Percentiles rank a stretch among this genome's conserved stretches.
Conservation (phyloP, 2,888 invertebrate species). For the Erynnis tages region DNA sequence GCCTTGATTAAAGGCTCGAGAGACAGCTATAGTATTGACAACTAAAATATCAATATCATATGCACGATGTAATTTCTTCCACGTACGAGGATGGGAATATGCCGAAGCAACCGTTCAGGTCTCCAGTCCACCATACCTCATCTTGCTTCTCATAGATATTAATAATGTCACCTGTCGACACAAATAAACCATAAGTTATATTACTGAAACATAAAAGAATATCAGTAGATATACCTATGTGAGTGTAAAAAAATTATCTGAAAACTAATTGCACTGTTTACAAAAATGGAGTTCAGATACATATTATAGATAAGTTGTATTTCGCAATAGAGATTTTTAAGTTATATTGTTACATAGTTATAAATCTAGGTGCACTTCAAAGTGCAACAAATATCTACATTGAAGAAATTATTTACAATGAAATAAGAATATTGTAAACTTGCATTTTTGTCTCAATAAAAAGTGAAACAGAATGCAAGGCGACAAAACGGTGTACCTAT, state of each 20-base stretch:
- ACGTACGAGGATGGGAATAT: slow-evolving; percentile 98
- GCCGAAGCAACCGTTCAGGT: slow-evolving; percentile 91
- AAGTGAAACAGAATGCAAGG: slow-evolving; percentile 10
- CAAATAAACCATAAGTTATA: slow-evolving; percentile 6
- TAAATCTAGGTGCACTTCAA: too few species aligned
- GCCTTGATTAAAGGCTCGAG: slow-evolving; percentile 2
- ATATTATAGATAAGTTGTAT: too few species aligned
- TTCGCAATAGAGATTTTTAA: too few species aligned
- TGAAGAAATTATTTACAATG: too few species aligned
- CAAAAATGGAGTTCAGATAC: too few species aligned
- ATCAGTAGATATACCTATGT: too few species aligned
- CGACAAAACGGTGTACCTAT: slow-evolving; percentile 1
- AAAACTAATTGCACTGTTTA: too few species aligned
- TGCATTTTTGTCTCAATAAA: slow-evolving; percentile 11
- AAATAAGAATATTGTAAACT: neutral
- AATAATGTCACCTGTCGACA: slow-evolving; percentile 88
- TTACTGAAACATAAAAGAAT: too few species aligned
- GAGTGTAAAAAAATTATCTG: too few species aligned
- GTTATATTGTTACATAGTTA: too few species aligned
- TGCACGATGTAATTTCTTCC: slow-evolving; percentile 85
- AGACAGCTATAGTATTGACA: neutral
- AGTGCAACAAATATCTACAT: too few species aligned
- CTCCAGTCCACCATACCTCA: slow-evolving; percentile 97
- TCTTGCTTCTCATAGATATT: slow-evolving; percentile 94
- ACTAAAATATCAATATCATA: slow-evolving; percentile 41